Evolutionary conservation across 2,888 invertebrate species (phyloP), one percentile per base, ranked within the genome.

Genomic region (Ophion costatus): DNA sequence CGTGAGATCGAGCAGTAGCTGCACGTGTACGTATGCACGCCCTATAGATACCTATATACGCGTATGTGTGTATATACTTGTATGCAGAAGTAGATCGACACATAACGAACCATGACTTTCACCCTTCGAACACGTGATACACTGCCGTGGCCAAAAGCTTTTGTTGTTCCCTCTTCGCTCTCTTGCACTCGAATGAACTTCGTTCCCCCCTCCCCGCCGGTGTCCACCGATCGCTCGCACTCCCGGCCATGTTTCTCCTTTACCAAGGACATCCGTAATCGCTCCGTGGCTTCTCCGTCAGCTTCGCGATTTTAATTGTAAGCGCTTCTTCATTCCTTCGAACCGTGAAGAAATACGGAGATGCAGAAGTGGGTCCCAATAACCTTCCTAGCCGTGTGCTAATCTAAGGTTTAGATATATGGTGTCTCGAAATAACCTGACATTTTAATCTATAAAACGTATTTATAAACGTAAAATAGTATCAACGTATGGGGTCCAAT

Each of bases 51-150:
- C 42, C 22, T 51, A 66, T 10, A 22, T 69, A 51, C 11, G 59
- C 57, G 29, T 29, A 11, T 42, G 38, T 66, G 42, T 38, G 24
- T 69, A 24, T 45, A 7, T 69, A 51, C 33, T n/a, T n/a, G n/a
- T n/a, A 57, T 11, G 59, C 10, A 57, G 10, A 79, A 63, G 38
- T 73, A 57, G 63, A 76, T 64, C 33, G 73, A 45, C 70, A 59
- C 70, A 77, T 82, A 82, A 80, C 73, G 82, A 79, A 76, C n/a
- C 63, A 66, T 59, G 73, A 82, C 82, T 85, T 82, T 85, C 85
- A 73, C 75, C 71, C 61, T 56, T 61, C 29, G 45, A 57, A 71
- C 61, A 56, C 80, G 38, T 69, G 69, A 66, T 66, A 56, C n/a
- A 70, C 38, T 33, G 74, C 9, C 33, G 38, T 24, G 74, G 38